Base-by-base conservation (phyloP, 2,888 invertebrate species). In the Cheilosia pagana region DNA sequence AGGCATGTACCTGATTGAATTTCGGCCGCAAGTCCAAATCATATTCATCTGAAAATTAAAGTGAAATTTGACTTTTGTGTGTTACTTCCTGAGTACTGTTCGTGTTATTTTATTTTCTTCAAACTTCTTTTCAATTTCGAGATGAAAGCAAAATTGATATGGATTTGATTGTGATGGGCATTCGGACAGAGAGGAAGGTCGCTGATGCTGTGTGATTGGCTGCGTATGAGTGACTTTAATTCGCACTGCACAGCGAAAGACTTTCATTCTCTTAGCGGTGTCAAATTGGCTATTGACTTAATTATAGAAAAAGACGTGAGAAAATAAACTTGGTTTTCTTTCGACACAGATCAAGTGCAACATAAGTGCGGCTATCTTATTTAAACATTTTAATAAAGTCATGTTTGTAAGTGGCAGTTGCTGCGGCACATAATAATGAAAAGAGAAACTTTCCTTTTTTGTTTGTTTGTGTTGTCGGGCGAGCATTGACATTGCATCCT, bases 121-220 rank as follows among this genome's bases (percentile, higher is more conserved):
- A 50, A 23, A 45, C 59, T 48, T 77, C 70, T 62, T 70, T 77
- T 70, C 39, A 41, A 63, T 57, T 57, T 45, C 16, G 35, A 77
- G 77, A 77, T 77, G 77, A 77, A 77, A 77, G 77, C 77, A 77
- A 77, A 77, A 63, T 77, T 77, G 77, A 77, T 77, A 70, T 77
- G 63, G 35, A 62, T 55, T 77, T 59, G 16, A 50, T 28, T 28
- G 48, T 55, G n/a, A n/a, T 19, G 14, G 3, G 31, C 35, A 45
- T 48, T 53, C 68, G n/a, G 43, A 12, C 39, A 16, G 21, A 16
- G 21, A 48, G 31, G 70, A 62, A 77, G 70, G 70, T 77, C 70
- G 63, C 55, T 52, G 59, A 52, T 57, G 12, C 23, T 19, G 19
- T 12, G 23, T 57, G 25, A 48, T 48, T 57, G 25, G 50, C 50